Evolutionary conservation across 2,888 invertebrate species (phyloP).

Genomic region (Spilosoma lubricipeda): DNA sequence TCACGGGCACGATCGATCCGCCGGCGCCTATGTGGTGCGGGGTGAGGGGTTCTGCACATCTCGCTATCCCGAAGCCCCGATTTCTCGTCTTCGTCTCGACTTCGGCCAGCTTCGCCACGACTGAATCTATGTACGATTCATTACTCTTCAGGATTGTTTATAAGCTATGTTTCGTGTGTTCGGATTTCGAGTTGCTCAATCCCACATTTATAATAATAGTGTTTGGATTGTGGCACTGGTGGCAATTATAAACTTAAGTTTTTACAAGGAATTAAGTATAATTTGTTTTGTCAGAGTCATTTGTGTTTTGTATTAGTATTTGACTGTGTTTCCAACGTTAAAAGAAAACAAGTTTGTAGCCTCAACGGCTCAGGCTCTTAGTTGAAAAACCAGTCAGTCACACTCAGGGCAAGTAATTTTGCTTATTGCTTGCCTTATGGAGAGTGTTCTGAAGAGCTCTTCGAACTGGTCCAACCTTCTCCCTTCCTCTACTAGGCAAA

Average conservation of each 20-base stretch:
- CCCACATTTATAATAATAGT: slow-evolving; percentile 7
- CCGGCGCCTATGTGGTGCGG: slow-evolving; percentile 44
- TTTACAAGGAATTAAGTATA: neutral
- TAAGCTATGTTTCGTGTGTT: slow-evolving; percentile 41
- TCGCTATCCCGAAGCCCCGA: slow-evolving; percentile 44
- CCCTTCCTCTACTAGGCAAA: no score
- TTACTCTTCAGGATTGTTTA: slow-evolving; percentile 61
- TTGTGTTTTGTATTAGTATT: neutral
- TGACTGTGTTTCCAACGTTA: no score
- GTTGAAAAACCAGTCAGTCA: no score
- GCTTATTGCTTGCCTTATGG: no score
- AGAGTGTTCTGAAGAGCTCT: no score
- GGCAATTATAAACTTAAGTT: neutral
- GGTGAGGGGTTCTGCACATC: slow-evolving; percentile 52
- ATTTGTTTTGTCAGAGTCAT: neutral
- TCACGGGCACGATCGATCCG: slow-evolving; percentile 77
- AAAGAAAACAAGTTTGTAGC: no score
- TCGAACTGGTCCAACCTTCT: no score
- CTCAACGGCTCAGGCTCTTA: no score
- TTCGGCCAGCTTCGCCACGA: slow-evolving; percentile 47
- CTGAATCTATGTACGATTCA: slow-evolving; percentile 56
- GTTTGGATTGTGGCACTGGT: neutral
- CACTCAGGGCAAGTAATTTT: no score
- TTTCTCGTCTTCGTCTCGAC: slow-evolving; percentile 45
- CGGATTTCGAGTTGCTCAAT: neutral